Evolutionary conservation across 2,113 vertebrate genomes (phyloP), one percentile per base, ranked within the genome.

Genomic region (Halcyon malimbica): DNA sequence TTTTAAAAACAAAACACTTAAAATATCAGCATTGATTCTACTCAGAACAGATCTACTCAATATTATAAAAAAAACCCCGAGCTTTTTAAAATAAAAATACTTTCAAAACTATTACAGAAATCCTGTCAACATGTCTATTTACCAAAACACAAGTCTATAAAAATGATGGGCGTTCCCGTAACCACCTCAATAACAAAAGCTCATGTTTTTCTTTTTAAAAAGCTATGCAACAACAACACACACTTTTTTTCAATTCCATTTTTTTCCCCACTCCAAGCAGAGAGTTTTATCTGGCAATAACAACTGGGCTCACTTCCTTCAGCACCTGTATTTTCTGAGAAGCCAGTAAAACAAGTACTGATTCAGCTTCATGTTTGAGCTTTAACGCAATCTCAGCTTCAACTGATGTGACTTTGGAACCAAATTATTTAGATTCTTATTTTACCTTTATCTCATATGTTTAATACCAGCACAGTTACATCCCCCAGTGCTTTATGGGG

Each of bases 251-350:
- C n/a, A 73, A 26, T 57, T 59, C 26, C 15, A 14, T 63, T 68
- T 73, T 44, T 64, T 91, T 41, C 19, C 14, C 28, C 42, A 59
- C 67, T 95, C 35, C 53, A 92, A 83, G 57, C 29, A 71, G 48
- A 90, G 56, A 44, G 31, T 57, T 97, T 87, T 83, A 54, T 70
- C 85, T 8, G 0, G 29, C 57, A 85, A 35, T 85, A 91, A 78
- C 53, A 70, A 87, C 31, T 75, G 70, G 60, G 62, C 33, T 89
- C 60, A 46, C 51, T 82, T 91, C 68, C 70, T 88, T 51, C 48
- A 89, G 79, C 75, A 96, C 92, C 93, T 96, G 90, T 69, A 89
- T 90, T 94, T 94, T 91, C 84, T 42, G 65, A 95, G 60, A 54
- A 87, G 87, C 62, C 92, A 92, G 70, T 76, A 91, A 95, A 97